phyloP scores from a whole-genome alignment of 2,888 invertebrate genomes.

The Heteromurus nitidus region DNA sequence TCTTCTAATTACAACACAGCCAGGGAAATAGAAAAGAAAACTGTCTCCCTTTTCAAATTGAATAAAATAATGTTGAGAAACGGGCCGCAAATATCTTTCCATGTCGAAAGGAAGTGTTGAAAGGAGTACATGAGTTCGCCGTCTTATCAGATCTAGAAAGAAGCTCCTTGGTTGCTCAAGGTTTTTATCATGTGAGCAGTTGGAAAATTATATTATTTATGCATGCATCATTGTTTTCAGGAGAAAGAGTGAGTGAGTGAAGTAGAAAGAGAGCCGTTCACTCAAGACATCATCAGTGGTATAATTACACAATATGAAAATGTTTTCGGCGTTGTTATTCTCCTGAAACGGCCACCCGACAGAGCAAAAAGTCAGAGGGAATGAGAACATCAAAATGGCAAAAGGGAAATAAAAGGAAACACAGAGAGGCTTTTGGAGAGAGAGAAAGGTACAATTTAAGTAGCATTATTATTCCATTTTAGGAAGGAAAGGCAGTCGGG shows the following conservation, averaged over 20 bases:
- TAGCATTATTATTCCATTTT: slow-evolving; percentile 65
- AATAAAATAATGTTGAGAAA: no score
- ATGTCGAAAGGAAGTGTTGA: no score
- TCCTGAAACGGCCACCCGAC: slow-evolving; percentile 16
- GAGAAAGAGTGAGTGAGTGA: slow-evolving; percentile 33
- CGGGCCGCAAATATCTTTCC: no score
- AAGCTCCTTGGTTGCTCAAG: no score
- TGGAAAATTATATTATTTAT: no score
- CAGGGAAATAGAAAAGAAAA: no score
- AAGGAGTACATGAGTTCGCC: no score
- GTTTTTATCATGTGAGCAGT: no score
- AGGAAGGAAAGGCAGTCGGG: slow-evolving; percentile 41
- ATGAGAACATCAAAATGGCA: background rate
- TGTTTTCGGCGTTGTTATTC: slow-evolving; percentile 25
- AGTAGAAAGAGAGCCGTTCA: background rate
- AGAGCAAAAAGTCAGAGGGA: slow-evolving; percentile 2
- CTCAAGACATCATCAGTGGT: background rate
- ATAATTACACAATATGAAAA: background rate
- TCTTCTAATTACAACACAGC: slow-evolving; percentile 3
- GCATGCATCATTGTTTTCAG: slow-evolving; percentile 6
- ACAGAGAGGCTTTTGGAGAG: no score
- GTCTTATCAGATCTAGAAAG: no score
- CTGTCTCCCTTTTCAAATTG: background rate
- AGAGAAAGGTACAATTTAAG: slow-evolving; percentile 60
- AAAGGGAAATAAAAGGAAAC: slow-evolving; percentile 43